Conservation (phyloP, 2,888 invertebrate species). For the Baronia brevicornis region DNA sequence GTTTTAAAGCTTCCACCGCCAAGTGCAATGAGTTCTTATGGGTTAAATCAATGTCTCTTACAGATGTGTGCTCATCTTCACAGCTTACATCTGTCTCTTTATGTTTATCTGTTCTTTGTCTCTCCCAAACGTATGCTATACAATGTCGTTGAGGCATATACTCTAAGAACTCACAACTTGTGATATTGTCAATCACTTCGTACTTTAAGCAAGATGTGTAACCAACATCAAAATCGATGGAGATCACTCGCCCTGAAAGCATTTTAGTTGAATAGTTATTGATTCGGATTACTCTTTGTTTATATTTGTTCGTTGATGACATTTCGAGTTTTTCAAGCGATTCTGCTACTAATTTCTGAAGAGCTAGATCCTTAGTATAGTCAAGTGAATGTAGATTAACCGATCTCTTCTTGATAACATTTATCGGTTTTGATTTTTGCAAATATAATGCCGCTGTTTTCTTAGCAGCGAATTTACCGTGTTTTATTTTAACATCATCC, state of each 20-base stretch:
- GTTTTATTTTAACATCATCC: too few relatives aligned
- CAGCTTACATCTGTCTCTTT: constrained; percentile 49
- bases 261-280: constrained; percentile 50
- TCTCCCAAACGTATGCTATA: constrained; percentile 45
- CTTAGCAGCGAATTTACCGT: constrained; percentile 16
- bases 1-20: constrained; percentile 50
- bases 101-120: constrained; percentile 49
- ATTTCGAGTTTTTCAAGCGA: constrained; percentile 54
- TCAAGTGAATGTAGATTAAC: constrained; percentile 27
- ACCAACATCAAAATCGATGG: constrained; percentile 59
- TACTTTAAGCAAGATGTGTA: constrained; percentile 60
- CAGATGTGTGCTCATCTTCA: constrained; percentile 48
- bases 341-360: constrained; percentile 42
- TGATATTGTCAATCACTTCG: constrained; percentile 50
- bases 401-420: constrained; percentile 37
- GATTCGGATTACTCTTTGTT: constrained; percentile 48
- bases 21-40: constrained; percentile 43
- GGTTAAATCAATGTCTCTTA: constrained; percentile 46
- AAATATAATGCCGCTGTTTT: constrained; percentile 34
- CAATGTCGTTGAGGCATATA: constrained; percentile 57
- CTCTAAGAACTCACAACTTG: constrained; percentile 48
- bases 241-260: constrained; percentile 47
- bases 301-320: constrained; percentile 46
- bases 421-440: constrained; percentile 45
- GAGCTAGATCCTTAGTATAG: constrained; percentile 34